Base-by-base conservation (phyloP, 2,888 invertebrate species). In the Carabus problematicus region DNA sequence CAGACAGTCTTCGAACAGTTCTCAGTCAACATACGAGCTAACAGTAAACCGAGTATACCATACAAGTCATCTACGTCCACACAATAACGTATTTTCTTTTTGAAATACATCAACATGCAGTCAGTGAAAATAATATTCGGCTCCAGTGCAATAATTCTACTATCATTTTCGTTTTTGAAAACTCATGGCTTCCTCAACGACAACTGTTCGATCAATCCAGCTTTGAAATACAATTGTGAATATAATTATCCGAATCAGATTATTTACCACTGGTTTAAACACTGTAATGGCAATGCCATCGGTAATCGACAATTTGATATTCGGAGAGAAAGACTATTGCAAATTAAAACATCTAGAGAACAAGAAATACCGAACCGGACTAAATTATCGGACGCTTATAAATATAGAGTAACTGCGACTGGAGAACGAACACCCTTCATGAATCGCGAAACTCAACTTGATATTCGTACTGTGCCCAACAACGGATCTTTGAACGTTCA, bases 21-120 rank as follows among this genome's bases (percentile, higher is more conserved):
- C 41, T 42, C 67, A 47, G 66, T 18, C 12, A 43, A 66, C 56
- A 66, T 52, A 16, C 49, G 49, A 66, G 56, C n/a, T 29, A 49
- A 16, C 16, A 52, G 67, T 74, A 72, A 64, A 74, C 74, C 74
- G 64, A 74, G 67, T 70, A 70, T 72, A 75, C 76, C 71, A 76
- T 75, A 76, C 76, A 76, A 73, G 76, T 70, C 76, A 76, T 70
- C 64, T 47, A 70, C 14, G 72, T 29, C 68, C 55, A 68, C 68
- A 54, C 62, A 67, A 43, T 39, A 47, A 55, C 43, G 18, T 63
- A 16, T 39, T 70, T 73, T 73, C 54, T 61, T 67, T 72, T 72
- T 68, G 56, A 19, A 18, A 54, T 47, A 68, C 62, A 55, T 54
- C 66, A 71, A 66, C 68, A 75, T 71, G 72, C 68, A 72, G 71